phyloP scores from a whole-genome alignment of 1,140 invertebrate genomes.

The Zaprionus inermis region DNA sequence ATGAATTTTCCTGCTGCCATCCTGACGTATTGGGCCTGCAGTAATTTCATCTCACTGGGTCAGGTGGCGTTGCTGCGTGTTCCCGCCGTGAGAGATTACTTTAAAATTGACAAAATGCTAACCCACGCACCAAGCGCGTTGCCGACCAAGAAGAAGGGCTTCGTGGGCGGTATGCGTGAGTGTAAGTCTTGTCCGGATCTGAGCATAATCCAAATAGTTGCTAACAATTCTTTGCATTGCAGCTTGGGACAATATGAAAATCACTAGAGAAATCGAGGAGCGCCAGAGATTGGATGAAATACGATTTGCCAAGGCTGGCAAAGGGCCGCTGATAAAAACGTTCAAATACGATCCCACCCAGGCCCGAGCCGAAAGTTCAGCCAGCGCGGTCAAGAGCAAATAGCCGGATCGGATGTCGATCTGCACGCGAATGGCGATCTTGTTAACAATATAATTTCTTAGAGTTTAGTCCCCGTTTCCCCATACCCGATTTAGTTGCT shows the following conservation, averaged over 20 bases:
- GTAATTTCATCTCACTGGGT: conserved; percentile 93
- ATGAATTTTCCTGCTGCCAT: conserved; percentile 95
- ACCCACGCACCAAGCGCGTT: conserved; percentile 86
- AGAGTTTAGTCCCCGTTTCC: conserved; percentile 49
- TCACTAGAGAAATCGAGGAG: conserved; percentile 90
- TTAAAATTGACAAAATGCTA: conserved; percentile 90
- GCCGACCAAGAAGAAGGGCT: conserved; percentile 90
- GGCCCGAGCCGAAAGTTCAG: conserved; percentile 49
- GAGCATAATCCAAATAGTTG: not conserved
- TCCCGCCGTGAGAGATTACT: conserved; percentile 89
- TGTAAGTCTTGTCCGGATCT: conserved; percentile 86
- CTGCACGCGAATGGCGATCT: conserved; percentile 2
- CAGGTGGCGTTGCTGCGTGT: conserved; percentile 91
- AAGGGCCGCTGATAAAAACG: conserved; percentile 93
- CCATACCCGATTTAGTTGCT: conserved; percentile 2
- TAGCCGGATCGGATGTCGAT: conserved; percentile 6
- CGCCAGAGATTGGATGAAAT: conserved; percentile 90
- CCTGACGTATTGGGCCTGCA: conserved; percentile 95
- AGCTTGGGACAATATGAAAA: conserved; percentile 94
- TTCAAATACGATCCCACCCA: conserved; percentile 94
- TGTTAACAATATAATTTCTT: conserved; percentile 62
- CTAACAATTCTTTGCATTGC: conserved; percentile 30
- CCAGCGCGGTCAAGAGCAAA: conserved; percentile 16
- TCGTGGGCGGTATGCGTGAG: conserved; percentile 91
- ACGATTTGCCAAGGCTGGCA: conserved; percentile 92